phyloP scores from a whole-genome alignment of 2,113 vertebrate genomes.

The Jacana jacana region DNA sequence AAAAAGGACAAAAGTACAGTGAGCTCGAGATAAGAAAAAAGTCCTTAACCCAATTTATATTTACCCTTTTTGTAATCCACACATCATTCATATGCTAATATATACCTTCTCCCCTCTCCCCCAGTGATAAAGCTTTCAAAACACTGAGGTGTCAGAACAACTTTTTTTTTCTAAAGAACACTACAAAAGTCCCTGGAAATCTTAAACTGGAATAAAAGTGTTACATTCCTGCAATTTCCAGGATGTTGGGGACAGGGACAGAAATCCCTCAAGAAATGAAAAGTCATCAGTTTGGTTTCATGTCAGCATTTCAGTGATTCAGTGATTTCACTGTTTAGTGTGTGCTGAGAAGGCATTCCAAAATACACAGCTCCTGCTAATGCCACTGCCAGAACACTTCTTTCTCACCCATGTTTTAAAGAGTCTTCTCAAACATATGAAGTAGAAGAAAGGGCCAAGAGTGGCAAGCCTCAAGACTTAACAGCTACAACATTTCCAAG shows the following conservation, averaged over 20 bases:
- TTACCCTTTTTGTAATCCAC: background rate
- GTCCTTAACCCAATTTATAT: background rate
- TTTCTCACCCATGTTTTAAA: background rate
- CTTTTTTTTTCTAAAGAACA: background rate
- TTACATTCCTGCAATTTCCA: background rate
- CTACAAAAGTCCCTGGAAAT: background rate
- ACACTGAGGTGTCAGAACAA: background rate
- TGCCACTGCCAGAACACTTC: background rate
- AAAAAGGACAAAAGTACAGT: background rate
- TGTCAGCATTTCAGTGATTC: background rate
- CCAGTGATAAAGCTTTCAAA: background rate
- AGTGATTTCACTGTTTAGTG: background rate
- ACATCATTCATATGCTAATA: background rate
- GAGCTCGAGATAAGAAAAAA: conserved; percentile 43
- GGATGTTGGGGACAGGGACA: background rate
- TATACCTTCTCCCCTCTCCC: background rate
- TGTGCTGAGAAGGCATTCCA: background rate
- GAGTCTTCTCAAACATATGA: background rate
- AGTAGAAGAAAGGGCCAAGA: background rate
- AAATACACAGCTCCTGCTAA: conserved; percentile 1
- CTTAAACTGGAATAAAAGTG: background rate
- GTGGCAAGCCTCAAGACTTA: background rate
- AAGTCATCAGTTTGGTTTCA: background rate
- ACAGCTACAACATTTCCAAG: background rate
- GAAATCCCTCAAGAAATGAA: background rate